Conservation (phyloP, 2,888 invertebrate species). For the Arenicola marina region DNA sequence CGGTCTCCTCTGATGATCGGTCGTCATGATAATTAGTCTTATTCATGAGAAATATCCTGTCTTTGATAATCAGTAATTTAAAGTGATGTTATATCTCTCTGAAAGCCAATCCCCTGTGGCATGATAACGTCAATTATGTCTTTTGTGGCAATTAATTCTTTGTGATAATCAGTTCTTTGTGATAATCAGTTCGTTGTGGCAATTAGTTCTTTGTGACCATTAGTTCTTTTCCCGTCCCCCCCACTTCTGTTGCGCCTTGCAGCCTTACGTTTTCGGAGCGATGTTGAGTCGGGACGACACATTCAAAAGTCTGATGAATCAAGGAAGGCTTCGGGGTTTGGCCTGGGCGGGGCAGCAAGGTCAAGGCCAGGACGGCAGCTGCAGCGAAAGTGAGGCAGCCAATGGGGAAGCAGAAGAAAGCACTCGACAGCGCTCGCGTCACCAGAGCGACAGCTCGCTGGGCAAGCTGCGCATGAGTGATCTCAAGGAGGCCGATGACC, state of each 20-base stretch:
- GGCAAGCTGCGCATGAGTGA: background rate
- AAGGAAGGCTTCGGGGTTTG: slow-evolving; percentile 11
- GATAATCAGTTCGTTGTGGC: too few relatives aligned
- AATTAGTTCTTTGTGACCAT: background rate
- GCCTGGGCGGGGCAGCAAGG: slow-evolving; percentile 23
- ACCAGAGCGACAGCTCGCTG: too few relatives aligned
- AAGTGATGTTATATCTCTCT: too few relatives aligned
- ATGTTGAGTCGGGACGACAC: slow-evolving; percentile 58
- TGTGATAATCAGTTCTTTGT: too few relatives aligned
- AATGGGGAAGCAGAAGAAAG: background rate
- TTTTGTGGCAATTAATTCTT: too few relatives aligned
- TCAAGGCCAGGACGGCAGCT: background rate
- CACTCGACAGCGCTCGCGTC: too few relatives aligned
- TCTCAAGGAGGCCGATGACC: too few relatives aligned
- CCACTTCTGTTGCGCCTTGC: slow-evolving; percentile 12
- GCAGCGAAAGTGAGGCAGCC: background rate
- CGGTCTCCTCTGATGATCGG: too few relatives aligned
- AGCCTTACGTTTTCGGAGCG: slow-evolving; percentile 58
- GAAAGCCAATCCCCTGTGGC: too few relatives aligned
- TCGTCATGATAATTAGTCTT: too few relatives aligned
- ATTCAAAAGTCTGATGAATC: slow-evolving; percentile 42
- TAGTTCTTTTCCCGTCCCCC: background rate
- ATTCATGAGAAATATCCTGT: background rate
- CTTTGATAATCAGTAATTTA: background rate
- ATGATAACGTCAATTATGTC: too few relatives aligned